Base-by-base conservation (phyloP, 2,888 invertebrate genomes). In the Bhutanitis thaidina region DNA sequence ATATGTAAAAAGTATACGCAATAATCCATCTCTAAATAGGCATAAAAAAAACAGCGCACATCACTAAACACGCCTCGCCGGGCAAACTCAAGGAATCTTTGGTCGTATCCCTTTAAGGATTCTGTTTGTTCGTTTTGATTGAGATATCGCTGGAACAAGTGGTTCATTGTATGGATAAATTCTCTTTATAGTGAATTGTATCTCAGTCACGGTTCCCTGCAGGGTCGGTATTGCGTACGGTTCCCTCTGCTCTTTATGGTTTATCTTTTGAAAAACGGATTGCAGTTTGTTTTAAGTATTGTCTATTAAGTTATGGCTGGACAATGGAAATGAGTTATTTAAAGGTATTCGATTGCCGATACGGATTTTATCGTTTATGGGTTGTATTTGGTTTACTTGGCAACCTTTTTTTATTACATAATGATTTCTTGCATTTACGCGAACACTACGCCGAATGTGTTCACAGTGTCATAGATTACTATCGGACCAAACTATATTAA, bases 101-200 rank as follows among this genome's bases (percentile, higher is more conserved):
- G 38, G 14, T 32, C 7, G 14, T 25, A 43, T 12, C 40, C 34
- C 29, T 35, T 43, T 37, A 43, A 38, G 49, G 53, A 43, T 16
- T 40, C 38, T 27, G 41, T 43, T 45, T 30, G 40, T 37, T 15
- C 27, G 34, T 40, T 47, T 43, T 38, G 54, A 59, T 59, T 59
- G 59, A 60, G 59, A 59, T 53, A 53, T 56, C 50, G 48, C 39
- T 7, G 41, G 47, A 50, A 58, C 57, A 55, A 52, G 55, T 27
- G 54, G 32, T 16, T 25, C 43, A 53, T 55, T 60, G 57, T 59
- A 45, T 27, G 15, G 36, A 41, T 48, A 41, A 27, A 48, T 25
- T 12, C 30, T 13, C 38, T 34, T 38, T 38, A 52, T 43, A 46
- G 52, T 52, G 43, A 13, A 25, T 15, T 20, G 30, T 46, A 52